A percentile compares a stretch with the other conserved stretches of the same genome.
Evolutionary conservation across 2,113 vertebrate species (phyloP).

Genomic region (Ailuropoda melanoleuca): DNA sequence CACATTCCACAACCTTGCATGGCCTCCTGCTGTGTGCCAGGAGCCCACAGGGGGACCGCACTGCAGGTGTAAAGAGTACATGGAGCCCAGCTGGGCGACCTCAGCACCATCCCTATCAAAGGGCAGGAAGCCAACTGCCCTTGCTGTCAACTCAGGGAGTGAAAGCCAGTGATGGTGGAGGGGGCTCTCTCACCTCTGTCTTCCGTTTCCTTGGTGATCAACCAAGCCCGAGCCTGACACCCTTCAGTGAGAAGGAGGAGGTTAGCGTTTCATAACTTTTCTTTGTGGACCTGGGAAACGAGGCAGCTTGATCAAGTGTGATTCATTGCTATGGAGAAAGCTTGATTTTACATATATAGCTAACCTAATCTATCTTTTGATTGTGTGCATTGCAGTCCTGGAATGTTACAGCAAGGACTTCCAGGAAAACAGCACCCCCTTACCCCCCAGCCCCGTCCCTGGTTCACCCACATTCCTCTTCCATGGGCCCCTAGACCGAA

Average conservation of each 20-base stretch:
- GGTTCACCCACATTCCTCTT: background rate
- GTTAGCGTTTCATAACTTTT: background rate
- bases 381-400: background rate
- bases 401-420: background rate
- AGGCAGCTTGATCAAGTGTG: background rate
- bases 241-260: background rate
- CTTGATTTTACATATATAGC: background rate
- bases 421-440: background rate
- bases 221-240: background rate
- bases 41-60: accelerated
- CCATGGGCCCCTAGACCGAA: accelerated
- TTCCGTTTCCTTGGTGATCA: background rate
- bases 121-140: background rate
- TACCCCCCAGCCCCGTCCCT: background rate
- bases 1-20: accelerated
- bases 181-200: background rate
- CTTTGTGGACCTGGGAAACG: background rate
- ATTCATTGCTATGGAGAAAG: background rate
- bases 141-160: background rate
- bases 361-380: background rate
- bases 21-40: background rate
- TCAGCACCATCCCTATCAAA: background rate
- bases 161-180: background rate
- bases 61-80: background rate
- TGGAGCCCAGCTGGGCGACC: background rate